Evolutionary conservation across 2,113 vertebrate genomes (phyloP).

Genomic region (Corythaeola cristata): DNA sequence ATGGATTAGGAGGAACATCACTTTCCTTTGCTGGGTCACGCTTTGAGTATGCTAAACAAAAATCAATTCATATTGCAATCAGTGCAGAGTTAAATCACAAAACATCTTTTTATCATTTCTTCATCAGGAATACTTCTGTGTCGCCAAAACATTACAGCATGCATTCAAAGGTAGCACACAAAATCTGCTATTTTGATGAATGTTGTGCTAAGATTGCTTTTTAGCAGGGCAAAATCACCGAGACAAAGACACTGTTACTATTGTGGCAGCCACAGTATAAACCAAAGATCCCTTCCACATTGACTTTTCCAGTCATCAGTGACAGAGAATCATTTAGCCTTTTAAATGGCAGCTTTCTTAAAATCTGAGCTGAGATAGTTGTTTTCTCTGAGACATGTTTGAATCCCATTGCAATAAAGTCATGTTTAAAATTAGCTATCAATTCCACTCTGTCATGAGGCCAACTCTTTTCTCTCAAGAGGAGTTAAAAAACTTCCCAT

Average conservation of each 20-base stretch:
- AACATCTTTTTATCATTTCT: neutral
- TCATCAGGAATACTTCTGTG: neutral
- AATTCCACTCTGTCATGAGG: neutral
- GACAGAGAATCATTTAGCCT: constrained; percentile 2
- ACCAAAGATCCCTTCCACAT: constrained; percentile 9
- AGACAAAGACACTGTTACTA: neutral
- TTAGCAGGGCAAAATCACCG: constrained; percentile 17
- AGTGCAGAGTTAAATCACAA: neutral
- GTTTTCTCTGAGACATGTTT: neutral
- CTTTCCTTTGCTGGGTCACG: neutral
- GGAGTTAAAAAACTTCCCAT: neutral
- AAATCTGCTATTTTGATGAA: constrained; percentile 6
- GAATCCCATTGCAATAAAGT: constrained; percentile 2
- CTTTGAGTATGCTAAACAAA: constrained; percentile 3
- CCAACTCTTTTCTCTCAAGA: neutral
- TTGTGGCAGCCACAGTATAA: neutral
- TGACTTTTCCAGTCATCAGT: constrained; percentile 6
- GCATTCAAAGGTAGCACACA: neutral
- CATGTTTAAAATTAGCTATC: neutral
- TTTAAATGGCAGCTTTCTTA: neutral
- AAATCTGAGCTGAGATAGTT: neutral
- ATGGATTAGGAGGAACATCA: neutral
- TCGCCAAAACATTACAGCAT: neutral
- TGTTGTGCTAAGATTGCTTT: neutral
- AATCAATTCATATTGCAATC: neutral